Evolutionary conservation across 1,140 invertebrate species (phyloP), one percentile per base, ranked within the genome.

Genomic region (Drosophila ohnishii): DNA sequence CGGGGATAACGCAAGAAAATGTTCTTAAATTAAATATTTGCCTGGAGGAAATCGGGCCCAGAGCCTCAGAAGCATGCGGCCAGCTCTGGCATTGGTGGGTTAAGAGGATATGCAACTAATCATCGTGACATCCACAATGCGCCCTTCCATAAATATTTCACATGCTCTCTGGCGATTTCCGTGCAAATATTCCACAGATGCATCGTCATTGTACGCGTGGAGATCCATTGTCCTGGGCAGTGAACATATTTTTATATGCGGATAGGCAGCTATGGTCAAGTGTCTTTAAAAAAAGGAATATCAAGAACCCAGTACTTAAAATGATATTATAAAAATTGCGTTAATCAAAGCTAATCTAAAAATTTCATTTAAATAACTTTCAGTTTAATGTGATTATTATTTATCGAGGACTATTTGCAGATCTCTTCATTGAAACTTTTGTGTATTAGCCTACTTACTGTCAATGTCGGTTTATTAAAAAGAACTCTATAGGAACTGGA

Each of bases 21-120:
- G 75, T 80, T 71, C 78, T 71, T 64, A 86, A 85, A 85, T 85
- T 85, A 85, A 85, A 85, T 85, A 85, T 85, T 85, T 85, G 82
- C 82, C 63, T 53, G 82, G 78, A 78, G 70, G 72, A 81, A 85
- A 86, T 69, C 82, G 77, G 83, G 56, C 69, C 74, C 67, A 86
- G 67, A 45, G 62, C 65, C 62, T 44, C 47, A 37, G 16, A 34
- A 60, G 48, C 40, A 30, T 25, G 55, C 22, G 30, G 42, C 39
- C 13, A 65, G 47, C 58, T 25, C 32, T 53, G 37, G 51, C 50
- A 32, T 74, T 62, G 64, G 51, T 53, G 77, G 44, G 72, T 63
- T 62, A 59, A 67, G 74, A 75, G 75, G 63, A 86, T 81, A 86
- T 85, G 82, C 82, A 85, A 85, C 82, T 85, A 85, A 85, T 86